phyloP scores from a whole-genome alignment of 92 coral and sea anemone genomes.

The Siderastrea siderea region DNA sequence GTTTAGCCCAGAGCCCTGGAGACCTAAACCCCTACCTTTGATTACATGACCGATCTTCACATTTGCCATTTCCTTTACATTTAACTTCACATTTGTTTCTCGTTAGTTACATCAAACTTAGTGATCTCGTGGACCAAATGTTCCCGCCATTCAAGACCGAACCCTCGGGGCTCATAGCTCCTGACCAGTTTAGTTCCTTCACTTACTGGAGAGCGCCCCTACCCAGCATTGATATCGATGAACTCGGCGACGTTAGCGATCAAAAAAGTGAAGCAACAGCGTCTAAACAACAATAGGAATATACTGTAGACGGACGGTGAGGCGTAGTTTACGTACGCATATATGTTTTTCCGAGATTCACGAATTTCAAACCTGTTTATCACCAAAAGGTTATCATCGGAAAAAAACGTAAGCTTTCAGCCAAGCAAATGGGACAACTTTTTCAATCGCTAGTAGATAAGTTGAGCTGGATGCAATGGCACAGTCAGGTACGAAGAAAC shows the following conservation, averaged over 20 bases:
- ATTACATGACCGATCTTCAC: no score
- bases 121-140: conserved; percentile 97
- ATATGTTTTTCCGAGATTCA: no score
- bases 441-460: no score
- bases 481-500: no score
- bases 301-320: not conserved
- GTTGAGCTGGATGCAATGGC: no score
- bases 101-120: conserved; percentile 83
- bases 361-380: no score
- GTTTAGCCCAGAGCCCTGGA: no score
- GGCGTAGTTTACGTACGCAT: not conserved
- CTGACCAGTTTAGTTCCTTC: conserved; percentile 97
- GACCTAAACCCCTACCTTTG: no score
- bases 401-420: no score
- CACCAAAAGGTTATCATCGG: no score
- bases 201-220: conserved; percentile 98
- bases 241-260: conserved; percentile 37
- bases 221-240: conserved; percentile 62
- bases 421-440: no score
- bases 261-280: conserved; percentile 52
- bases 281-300: conserved; percentile 4
- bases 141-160: conserved; percentile 91
- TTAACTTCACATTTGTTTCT: not conserved
- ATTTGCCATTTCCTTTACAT: not conserved
- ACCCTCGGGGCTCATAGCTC: conserved; percentile 81